Evolutionary conservation across 2,888 invertebrate species (phyloP).

Genomic region (Diabrotica balteata): DNA sequence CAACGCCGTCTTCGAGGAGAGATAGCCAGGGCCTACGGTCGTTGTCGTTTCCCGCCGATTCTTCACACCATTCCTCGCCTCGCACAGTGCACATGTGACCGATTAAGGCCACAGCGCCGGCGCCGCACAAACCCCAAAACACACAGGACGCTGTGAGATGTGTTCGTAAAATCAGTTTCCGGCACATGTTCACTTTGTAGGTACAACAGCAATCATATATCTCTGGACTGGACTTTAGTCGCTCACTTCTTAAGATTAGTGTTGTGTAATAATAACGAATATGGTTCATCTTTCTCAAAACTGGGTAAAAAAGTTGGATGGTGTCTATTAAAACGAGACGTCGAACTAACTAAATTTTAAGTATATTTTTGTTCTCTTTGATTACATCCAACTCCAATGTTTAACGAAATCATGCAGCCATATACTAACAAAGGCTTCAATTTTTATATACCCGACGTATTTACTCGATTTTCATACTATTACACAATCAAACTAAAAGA

Average conservation of each 20-base stretch:
- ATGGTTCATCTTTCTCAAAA: conserved; percentile 52
- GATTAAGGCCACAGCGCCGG: conserved; percentile 32
- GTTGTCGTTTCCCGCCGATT: conserved; percentile 42
- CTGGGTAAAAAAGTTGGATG: conserved; percentile 40
- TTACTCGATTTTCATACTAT: neutral
- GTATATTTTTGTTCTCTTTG: neutral
- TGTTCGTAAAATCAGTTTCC: conserved; percentile 36
- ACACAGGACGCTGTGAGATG: conserved; percentile 39
- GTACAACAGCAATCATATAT: conserved; percentile 50
- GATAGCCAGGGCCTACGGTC: conserved; percentile 38
- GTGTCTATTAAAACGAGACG: conserved; percentile 18
- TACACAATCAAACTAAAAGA: too few species aligned
- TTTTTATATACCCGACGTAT: neutral
- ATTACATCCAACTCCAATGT: neutral
- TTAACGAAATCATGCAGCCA: too few species aligned
- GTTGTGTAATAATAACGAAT: conserved; percentile 57
- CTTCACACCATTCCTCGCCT: conserved; percentile 56
- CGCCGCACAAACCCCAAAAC: conserved; percentile 34
- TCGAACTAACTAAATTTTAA: conserved; percentile 32
- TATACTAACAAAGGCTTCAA: too few species aligned
- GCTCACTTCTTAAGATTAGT: conserved; percentile 58
- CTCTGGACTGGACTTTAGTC: conserved; percentile 50
- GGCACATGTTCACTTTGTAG: conserved; percentile 41
- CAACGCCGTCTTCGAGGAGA: conserved; percentile 34
- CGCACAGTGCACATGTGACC: conserved; percentile 46